A percentile compares a stretch with the other conserved stretches of the same genome.
phyloP scores from a whole-genome alignment of 1,140 invertebrate species.

The Acromyrmex charruanus region DNA sequence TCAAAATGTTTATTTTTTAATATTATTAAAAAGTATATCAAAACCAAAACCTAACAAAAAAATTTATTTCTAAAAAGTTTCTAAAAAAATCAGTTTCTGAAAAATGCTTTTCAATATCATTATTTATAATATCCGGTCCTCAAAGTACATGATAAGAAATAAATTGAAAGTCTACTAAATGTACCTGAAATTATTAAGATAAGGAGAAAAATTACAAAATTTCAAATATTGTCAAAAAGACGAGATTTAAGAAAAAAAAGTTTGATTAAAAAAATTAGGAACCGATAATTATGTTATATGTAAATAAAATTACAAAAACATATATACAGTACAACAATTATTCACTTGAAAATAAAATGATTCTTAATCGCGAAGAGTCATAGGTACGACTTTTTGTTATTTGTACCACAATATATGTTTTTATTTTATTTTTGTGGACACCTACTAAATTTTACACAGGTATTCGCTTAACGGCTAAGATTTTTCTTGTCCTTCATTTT shows the following conservation, averaged over 20 bases:
- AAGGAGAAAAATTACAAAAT: neutral
- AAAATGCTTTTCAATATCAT: neutral
- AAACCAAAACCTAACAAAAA: neutral
- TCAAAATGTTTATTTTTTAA: neutral
- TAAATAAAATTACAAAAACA: neutral
- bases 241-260: neutral
- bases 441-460: constrained; percentile 87
- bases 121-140: neutral
- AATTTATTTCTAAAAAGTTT: neutral
- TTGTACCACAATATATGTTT: constrained; percentile 87
- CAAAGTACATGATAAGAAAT: neutral
- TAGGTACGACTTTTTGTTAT: constrained; percentile 78
- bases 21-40: neutral
- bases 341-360: constrained; percentile 8
- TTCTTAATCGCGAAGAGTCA: constrained; percentile 11
- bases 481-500: constrained; percentile 76
- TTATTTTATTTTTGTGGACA: constrained; percentile 87
- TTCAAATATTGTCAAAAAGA: neutral
- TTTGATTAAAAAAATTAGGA: neutral
- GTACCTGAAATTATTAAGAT: constrained; percentile 29
- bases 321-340: neutral
- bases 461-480: constrained; percentile 86
- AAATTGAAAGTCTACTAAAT: neutral
- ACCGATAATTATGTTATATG: neutral
- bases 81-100: neutral